Evolutionary conservation across 2,888 invertebrate genomes (phyloP).

Genomic region (Bugulina stolonifera): DNA sequence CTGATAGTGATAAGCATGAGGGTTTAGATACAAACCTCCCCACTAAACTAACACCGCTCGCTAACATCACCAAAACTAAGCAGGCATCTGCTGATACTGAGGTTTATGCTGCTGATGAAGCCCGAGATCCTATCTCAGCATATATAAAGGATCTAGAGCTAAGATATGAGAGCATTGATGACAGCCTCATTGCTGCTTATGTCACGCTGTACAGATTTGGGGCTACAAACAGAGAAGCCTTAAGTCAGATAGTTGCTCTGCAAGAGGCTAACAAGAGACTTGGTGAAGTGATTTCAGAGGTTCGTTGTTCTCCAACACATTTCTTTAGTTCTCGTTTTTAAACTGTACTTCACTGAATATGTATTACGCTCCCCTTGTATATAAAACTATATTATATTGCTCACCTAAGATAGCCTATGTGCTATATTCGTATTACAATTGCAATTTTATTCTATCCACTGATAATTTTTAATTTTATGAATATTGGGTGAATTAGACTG

Average conservation of each 20-base stretch:
- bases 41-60: background rate
- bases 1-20: slow-evolving; percentile 1
- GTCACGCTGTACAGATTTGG: background rate
- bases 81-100: background rate
- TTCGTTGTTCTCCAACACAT: too few relatives aligned
- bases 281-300: too few relatives aligned
- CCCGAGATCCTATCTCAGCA: background rate
- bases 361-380: too few relatives aligned
- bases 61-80: background rate
- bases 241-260: background rate
- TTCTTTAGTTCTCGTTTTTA: too few relatives aligned
- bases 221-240: background rate
- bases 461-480: too few relatives aligned
- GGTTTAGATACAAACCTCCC: background rate
- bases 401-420: too few relatives aligned
- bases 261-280: background rate
- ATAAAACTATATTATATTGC: too few relatives aligned
- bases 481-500: too few relatives aligned
- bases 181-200: slow-evolving; percentile 1
- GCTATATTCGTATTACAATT: too few relatives aligned
- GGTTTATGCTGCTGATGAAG: background rate
- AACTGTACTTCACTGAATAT: too few relatives aligned
- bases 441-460: too few relatives aligned
- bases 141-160: background rate
- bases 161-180: background rate